Conservation (phyloP, 2,113 vertebrate genomes). For the Calonectris borealis region DNA sequence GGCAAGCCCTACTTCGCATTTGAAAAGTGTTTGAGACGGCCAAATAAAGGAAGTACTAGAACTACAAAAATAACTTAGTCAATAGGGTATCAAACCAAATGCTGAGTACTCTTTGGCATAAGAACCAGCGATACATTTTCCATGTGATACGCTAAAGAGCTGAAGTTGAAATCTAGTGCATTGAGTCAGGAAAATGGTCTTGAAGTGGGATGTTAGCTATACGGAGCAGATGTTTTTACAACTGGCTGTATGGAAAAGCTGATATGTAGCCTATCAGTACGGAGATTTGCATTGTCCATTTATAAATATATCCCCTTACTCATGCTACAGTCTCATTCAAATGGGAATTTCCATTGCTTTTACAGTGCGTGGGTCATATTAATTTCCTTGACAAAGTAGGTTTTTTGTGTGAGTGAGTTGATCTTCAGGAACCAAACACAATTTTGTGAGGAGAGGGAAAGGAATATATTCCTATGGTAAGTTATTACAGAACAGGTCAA, state of each 20-base stretch:
- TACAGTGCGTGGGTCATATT: neutral
- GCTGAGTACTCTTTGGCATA: neutral
- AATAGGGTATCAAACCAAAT: neutral
- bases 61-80: neutral
- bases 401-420: neutral
- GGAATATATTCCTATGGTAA: neutral
- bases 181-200: neutral
- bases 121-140: neutral
- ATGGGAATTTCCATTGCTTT: neutral
- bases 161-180: neutral
- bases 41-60: neutral
- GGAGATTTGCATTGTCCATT: neutral
- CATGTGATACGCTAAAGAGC: neutral
- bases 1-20: neutral
- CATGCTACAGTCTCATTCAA: neutral
- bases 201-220: neutral
- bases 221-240: neutral
- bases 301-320: neutral
- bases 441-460: neutral
- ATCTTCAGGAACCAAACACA: neutral
- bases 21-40: neutral
- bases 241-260: neutral
- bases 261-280: neutral
- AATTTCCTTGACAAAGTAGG: neutral
- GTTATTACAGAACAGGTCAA: neutral